These are phyloP conservation scores for Siniperca undulata DNA, from an alignment of 2,797 vertebrate species.

Conservation along the genomic window DNA sequence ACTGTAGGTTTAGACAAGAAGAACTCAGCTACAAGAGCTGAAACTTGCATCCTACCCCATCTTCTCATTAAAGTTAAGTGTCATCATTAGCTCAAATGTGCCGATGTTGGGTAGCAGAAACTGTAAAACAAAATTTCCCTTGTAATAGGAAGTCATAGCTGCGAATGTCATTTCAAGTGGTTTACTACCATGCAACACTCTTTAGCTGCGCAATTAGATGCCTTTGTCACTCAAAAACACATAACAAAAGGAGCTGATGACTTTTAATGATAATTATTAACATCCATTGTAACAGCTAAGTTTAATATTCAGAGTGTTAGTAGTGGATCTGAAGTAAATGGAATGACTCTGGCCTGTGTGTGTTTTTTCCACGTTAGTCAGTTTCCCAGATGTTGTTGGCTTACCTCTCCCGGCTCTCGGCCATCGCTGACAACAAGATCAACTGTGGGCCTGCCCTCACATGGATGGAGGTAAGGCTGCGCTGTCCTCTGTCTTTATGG, in stretches of 20 bases:
- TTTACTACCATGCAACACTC: not conserved
- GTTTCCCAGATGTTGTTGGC: constrained; percentile 98
- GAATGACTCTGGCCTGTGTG: constrained; percentile 16
- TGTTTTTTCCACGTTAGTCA: constrained; percentile 82
- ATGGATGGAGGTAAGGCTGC: constrained; percentile 96
- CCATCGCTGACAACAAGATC: constrained; percentile 99
- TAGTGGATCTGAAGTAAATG: constrained; percentile 5
- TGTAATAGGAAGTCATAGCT: constrained; percentile 6
- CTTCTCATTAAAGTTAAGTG: not conserved
- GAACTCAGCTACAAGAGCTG: not conserved
- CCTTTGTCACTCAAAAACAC: constrained; percentile 4
- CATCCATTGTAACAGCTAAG: not conserved
- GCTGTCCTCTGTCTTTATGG: not conserved
- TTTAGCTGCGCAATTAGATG: not conserved
- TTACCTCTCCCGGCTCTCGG: constrained; percentile 96
- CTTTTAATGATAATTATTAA: not conserved
- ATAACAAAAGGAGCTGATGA: not conserved
- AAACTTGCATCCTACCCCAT: not conserved
- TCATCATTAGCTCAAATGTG: constrained; percentile 10
- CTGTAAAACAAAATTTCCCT: constrained; percentile 20
- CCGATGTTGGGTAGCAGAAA: not conserved
- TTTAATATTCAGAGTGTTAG: constrained; percentile 6
- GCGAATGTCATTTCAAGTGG: constrained; percentile 15
- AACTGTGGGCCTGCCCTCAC: constrained; percentile 99
- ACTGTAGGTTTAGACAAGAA: not conserved